These are phyloP conservation scores for Cyprinodon variegatus DNA, from an alignment of 2,113 vertebrate species.

Conservation along the genomic window DNA sequence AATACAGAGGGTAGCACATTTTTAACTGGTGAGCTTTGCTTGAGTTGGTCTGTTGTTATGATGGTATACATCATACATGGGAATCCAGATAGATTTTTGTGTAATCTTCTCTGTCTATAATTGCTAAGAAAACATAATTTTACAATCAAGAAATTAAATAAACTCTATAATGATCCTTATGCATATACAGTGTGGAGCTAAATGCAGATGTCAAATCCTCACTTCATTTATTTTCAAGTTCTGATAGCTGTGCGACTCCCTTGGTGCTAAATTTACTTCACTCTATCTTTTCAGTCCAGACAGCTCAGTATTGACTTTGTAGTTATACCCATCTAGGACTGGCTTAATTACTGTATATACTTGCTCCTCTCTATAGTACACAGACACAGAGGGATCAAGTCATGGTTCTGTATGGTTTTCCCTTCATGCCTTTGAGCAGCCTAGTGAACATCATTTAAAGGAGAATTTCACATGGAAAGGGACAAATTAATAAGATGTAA, in stretches of 20 bases:
- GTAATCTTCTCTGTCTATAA: background rate
- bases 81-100: background rate
- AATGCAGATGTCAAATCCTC: slow-evolving; percentile 2
- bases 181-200: background rate
- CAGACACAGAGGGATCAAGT: slow-evolving; percentile 15
- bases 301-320: slow-evolving; percentile 58
- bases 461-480: too few relatives aligned
- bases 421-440: background rate
- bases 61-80: background rate
- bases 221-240: slow-evolving; percentile 30
- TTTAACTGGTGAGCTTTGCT: background rate
- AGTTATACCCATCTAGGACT: slow-evolving; percentile 42
- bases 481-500: too few relatives aligned
- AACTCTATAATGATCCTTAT: slow-evolving; percentile 6
- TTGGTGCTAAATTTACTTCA: slow-evolving; percentile 27
- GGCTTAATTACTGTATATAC: slow-evolving; percentile 29
- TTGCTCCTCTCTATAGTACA: slow-evolving; percentile 29
- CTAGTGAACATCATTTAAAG: background rate
- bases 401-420: slow-evolving; percentile 14
- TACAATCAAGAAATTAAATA: slow-evolving; percentile 3
- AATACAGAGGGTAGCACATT: background rate
- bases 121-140: background rate
- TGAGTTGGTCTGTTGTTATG: background rate
- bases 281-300: slow-evolving; percentile 24
- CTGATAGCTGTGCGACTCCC: slow-evolving; percentile 1